Evolutionary conservation across 2,888 invertebrate species (phyloP).

Genomic region (Stramonita haemastoma): DNA sequence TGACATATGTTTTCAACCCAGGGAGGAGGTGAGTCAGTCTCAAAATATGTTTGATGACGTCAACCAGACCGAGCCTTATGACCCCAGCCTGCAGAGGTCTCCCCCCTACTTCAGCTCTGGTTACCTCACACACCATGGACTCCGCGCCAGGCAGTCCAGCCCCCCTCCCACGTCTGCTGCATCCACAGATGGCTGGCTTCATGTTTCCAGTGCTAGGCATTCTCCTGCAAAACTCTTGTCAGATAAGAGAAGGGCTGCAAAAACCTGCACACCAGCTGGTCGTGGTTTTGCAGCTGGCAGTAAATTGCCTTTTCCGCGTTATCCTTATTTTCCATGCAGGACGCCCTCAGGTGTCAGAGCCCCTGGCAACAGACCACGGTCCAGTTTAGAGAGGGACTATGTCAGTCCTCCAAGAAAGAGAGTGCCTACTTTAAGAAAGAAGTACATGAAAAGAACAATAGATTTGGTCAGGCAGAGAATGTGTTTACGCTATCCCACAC

Average conservation of each 20-base stretch:
- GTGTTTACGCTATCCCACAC: background rate
- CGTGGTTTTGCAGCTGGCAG: background rate
- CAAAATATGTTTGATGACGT: too few relatives aligned
- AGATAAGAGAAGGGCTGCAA: background rate
- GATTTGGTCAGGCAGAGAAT: background rate
- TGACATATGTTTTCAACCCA: background rate
- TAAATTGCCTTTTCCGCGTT: conserved; percentile 3
- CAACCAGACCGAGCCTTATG: too few relatives aligned
- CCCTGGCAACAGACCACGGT: background rate
- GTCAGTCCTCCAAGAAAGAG: background rate
- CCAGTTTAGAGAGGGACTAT: background rate
- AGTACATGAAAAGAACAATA: background rate
- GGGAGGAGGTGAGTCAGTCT: too few relatives aligned
- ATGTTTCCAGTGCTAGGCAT: background rate
- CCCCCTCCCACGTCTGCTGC: background rate
- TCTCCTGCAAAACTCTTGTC: background rate
- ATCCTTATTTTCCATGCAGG: background rate
- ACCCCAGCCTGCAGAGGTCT: too few relatives aligned
- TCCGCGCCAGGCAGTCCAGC: too few relatives aligned
- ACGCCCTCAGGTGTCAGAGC: background rate
- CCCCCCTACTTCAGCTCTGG: too few relatives aligned
- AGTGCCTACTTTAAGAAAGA: background rate
- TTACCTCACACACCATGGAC: background rate
- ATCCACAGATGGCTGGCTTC: background rate
- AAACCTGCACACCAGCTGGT: background rate